phyloP scores from a whole-genome alignment of 2,888 invertebrate genomes.

The Drosophila percnosoma region DNA sequence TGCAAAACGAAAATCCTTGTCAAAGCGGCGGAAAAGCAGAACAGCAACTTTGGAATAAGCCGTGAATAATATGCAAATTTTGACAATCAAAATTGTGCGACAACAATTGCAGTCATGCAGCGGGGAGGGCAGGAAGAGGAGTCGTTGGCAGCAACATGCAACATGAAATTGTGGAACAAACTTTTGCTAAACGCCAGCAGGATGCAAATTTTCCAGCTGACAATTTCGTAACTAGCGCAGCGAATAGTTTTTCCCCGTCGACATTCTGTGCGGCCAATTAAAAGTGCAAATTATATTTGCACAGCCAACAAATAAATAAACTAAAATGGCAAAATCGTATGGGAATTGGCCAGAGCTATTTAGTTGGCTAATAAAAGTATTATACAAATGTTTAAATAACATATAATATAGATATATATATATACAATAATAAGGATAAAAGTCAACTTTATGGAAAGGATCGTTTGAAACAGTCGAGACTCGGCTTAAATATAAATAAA shows the following conservation, averaged over 20 bases:
- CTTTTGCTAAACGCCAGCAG: slow-evolving; percentile 51
- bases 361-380: background rate
- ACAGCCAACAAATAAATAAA: slow-evolving; percentile 7
- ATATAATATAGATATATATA: too few species aligned
- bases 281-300: slow-evolving; percentile 64
- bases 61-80: slow-evolving; percentile 62
- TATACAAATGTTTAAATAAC: background rate
- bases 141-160: slow-evolving; percentile 17
- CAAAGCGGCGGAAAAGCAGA: background rate
- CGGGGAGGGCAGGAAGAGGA: background rate
- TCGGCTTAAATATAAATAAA: background rate
- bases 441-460: background rate
- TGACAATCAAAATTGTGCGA: slow-evolving; percentile 49
- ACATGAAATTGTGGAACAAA: slow-evolving; percentile 56
- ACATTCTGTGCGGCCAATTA: slow-evolving; percentile 51
- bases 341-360: background rate
- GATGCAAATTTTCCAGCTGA: slow-evolving; percentile 37
- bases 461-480: background rate
- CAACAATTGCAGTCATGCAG: slow-evolving; percentile 53
- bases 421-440: too few species aligned
- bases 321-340: background rate
- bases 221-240: slow-evolving; percentile 40
- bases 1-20: slow-evolving; percentile 13
- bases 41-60: slow-evolving; percentile 45
- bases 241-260: slow-evolving; percentile 3